Evolutionary conservation across 2,888 invertebrate genomes (phyloP), one percentile per base, ranked within the genome.

Genomic region (Lochmaea capreae): DNA sequence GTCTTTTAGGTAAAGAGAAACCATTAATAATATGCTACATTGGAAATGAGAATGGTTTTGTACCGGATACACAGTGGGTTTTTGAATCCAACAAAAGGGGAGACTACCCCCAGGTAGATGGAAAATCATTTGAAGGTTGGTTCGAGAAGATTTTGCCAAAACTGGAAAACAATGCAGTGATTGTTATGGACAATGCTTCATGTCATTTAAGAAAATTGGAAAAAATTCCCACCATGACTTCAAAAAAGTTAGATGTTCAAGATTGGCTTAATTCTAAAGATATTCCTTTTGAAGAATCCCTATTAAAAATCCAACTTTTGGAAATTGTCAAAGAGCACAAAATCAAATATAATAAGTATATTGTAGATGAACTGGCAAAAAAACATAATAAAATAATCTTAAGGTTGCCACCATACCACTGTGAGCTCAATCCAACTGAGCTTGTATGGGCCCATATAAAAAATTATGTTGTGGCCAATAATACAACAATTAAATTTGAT

Each of bases 231-330:
- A 79, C 62, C 16, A 58, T 58, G 3, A 12, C 65, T 46, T 68
- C 67, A 26, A 76, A 49, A n/a, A 78, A 79, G 54, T 52, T 59
- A 58, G 78, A 79, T 65, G 78, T 79, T 59, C 77, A 77, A 70
- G 18, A 71, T 26, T 81, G 82, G 80, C 71, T 83, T 33, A 66
- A 54, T 62, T 74, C 72, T 9, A 77, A 80, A 68, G 77, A 79
- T 33, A 79, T 82, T 57, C 59, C 59, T n/a, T 81, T 78, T 76
- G 74, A 79, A 18, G 76, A 73, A 42, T 54, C 78, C n/a, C 67
- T 78, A 75, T 68, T 79, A 16, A 82, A 79, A 74, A 72, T 70
- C 10, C 79, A 83, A 74, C 74, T 73, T 42, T 68, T 81, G 49
- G n/a, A 22, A 9, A 66, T 81, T 68, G 79, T 79, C 42, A 78